Conservation (phyloP, 2,797 vertebrate genomes). For the Pyrocephalus nanus region DNA sequence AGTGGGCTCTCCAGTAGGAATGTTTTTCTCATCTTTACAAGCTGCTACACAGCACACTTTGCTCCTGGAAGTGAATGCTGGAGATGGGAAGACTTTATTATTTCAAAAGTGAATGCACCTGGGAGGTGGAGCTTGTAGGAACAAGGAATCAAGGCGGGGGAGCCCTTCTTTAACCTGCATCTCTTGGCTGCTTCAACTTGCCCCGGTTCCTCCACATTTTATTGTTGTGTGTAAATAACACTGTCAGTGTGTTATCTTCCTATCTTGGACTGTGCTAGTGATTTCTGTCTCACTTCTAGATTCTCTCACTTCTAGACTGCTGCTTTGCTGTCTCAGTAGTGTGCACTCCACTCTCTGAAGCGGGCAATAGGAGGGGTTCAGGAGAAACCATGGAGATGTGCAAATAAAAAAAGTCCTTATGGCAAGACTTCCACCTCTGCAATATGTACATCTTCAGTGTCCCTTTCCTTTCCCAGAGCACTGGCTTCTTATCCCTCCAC, state of each 20-base stretch:
- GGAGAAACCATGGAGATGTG: background rate
- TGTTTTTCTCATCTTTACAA: background rate
- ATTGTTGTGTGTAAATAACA: background rate
- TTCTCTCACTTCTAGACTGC: background rate
- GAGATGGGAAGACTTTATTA: background rate
- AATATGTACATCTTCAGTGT: too few species aligned
- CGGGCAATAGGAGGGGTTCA: background rate
- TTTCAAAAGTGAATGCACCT: background rate
- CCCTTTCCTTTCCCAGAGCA: background rate
- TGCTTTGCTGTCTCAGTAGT: background rate
- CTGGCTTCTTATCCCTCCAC: background rate
- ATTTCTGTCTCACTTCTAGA: background rate
- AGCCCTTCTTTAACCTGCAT: background rate
- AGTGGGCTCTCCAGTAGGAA: background rate
- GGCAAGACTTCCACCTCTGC: background rate
- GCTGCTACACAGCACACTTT: background rate
- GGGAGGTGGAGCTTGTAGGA: background rate
- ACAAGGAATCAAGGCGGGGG: background rate
- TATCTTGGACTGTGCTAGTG: background rate
- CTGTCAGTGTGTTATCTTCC: background rate
- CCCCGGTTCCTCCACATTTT: background rate
- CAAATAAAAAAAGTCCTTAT: background rate
- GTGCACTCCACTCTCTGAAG: background rate
- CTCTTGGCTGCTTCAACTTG: background rate
- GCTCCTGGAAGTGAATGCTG: background rate